These are phyloP conservation scores for Zelleria hepariella DNA, from an alignment of 2,888 invertebrate genomes.

Conservation along the genomic window DNA sequence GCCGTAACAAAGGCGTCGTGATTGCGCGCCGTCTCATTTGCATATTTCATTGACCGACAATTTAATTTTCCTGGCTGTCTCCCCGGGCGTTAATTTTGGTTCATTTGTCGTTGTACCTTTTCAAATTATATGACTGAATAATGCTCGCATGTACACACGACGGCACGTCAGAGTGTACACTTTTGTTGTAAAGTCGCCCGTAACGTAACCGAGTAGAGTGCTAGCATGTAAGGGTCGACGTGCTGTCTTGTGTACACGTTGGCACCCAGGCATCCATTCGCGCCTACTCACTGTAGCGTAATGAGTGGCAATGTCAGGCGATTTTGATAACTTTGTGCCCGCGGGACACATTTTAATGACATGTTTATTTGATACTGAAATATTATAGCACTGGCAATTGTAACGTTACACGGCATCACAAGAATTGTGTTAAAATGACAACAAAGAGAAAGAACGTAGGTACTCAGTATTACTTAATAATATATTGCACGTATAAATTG, in stretches of 20 bases:
- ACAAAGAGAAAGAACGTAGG: too few relatives aligned
- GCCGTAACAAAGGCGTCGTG: constrained; percentile 47
- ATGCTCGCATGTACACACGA: not conserved
- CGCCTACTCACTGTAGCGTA: not conserved
- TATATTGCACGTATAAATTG: not conserved
- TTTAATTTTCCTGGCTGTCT: constrained; percentile 44
- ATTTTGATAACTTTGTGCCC: not conserved
- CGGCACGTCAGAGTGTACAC: too few relatives aligned
- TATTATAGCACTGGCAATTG: not conserved
- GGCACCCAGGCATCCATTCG: not conserved
- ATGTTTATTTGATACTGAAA: not conserved
- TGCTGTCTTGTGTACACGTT: too few relatives aligned
- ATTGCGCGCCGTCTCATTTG: constrained; percentile 56
- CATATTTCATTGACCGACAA: constrained; percentile 62
- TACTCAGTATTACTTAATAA: too few relatives aligned
- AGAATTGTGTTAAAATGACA: too few relatives aligned
- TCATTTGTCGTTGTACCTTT: constrained; percentile 21
- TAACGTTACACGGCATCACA: too few relatives aligned
- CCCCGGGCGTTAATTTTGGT: constrained; percentile 37
- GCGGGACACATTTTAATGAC: not conserved
- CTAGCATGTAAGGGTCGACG: too few relatives aligned
- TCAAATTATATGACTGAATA: not conserved
- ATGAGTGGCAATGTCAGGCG: not conserved
- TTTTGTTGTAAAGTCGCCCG: too few relatives aligned
- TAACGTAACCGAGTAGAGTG: too few relatives aligned